Percentiles rank a stretch among this genome's conserved stretches.
phyloP scores from a whole-genome alignment of 2,888 invertebrate genomes.

The Chrysolina americana region DNA sequence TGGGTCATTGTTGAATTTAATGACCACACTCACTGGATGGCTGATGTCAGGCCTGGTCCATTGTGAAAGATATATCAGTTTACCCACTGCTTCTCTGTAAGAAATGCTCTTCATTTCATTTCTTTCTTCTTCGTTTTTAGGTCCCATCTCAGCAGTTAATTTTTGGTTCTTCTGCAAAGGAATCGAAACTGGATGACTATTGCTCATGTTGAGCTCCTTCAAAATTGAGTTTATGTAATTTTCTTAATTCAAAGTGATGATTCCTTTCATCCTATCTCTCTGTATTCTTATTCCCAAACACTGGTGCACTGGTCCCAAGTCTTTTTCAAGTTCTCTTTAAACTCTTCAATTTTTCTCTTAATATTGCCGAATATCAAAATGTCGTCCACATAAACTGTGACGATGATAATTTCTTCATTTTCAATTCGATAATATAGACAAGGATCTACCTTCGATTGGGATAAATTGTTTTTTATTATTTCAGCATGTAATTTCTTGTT shows the following conservation, averaged over 20 bases:
- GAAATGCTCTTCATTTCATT: constrained; percentile 15
- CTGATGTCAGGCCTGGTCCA: neutral
- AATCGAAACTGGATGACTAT: constrained; percentile 32
- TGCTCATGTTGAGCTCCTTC: constrained; percentile 18
- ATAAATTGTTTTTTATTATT: constrained; percentile 5
- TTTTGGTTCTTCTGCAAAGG: constrained; percentile 21
- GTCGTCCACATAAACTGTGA: constrained; percentile 18
- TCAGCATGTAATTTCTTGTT: constrained; percentile 17
- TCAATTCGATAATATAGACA: constrained; percentile 15
- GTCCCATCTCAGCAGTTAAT: constrained; percentile 20
- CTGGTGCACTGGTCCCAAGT: constrained; percentile 29
- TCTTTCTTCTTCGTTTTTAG: constrained; percentile 13
- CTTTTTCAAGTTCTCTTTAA: constrained; percentile 20
- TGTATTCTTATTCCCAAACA: constrained; percentile 38
- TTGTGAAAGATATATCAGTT: neutral
- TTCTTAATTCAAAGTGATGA: no score
- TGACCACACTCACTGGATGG: neutral
- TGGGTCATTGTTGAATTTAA: neutral
- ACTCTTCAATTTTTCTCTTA: neutral
- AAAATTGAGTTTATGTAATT: constrained; percentile 29
- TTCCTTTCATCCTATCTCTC: no score
- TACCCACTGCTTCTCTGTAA: constrained; percentile 43
- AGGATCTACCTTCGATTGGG: constrained; percentile 11
- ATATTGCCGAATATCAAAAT: no score
- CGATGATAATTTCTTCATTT: constrained; percentile 15